These are phyloP conservation scores for Leptinotarsa juncta DNA, from an alignment of 2,888 invertebrate genomes.

Conservation along the genomic window DNA sequence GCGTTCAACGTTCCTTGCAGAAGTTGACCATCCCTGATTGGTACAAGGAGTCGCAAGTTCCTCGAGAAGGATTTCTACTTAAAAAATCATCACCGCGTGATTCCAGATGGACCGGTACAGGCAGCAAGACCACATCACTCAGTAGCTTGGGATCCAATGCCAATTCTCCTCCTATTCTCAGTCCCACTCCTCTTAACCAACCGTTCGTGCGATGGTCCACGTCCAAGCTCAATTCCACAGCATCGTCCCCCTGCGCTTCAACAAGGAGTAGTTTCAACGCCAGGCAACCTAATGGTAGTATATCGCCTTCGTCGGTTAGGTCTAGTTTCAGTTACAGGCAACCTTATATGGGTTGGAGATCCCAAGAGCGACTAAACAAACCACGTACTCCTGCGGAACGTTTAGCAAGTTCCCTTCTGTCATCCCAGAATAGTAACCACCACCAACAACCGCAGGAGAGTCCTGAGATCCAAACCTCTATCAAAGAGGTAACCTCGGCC, in stretches of 20 bases:
- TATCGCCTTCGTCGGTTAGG: slow-evolving; percentile 74
- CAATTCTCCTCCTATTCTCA: slow-evolving; percentile 62
- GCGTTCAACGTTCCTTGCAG: slow-evolving; percentile 92
- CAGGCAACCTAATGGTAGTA: slow-evolving; percentile 71
- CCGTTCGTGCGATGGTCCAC: slow-evolving; percentile 79
- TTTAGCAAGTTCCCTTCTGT: slow-evolving; percentile 75
- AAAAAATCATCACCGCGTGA: slow-evolving; percentile 71
- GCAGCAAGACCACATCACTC: slow-evolving; percentile 87
- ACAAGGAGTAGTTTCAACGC: slow-evolving; percentile 79
- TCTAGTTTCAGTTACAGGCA: slow-evolving; percentile 86
- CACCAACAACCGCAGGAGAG: slow-evolving; percentile 60
- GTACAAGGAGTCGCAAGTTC: slow-evolving; percentile 81
- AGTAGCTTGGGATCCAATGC: slow-evolving; percentile 74
- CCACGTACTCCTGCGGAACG: slow-evolving; percentile 89
- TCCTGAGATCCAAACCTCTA: slow-evolving; percentile 83
- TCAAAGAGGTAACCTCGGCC: slow-evolving; percentile 92
- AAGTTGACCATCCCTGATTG: slow-evolving; percentile 95
- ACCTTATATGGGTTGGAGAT: slow-evolving; percentile 91
- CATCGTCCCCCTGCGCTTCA: slow-evolving; percentile 80
- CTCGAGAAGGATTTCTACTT: slow-evolving; percentile 83
- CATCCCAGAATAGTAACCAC: slow-evolving; percentile 61
- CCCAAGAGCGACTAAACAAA: slow-evolving; percentile 82
- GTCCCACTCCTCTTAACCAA: slow-evolving; percentile 62
- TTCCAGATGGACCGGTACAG: slow-evolving; percentile 67
- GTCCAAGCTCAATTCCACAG: slow-evolving; percentile 79